phyloP scores from a whole-genome alignment of 2,888 invertebrate genomes.

The Erannis defoliaria region DNA sequence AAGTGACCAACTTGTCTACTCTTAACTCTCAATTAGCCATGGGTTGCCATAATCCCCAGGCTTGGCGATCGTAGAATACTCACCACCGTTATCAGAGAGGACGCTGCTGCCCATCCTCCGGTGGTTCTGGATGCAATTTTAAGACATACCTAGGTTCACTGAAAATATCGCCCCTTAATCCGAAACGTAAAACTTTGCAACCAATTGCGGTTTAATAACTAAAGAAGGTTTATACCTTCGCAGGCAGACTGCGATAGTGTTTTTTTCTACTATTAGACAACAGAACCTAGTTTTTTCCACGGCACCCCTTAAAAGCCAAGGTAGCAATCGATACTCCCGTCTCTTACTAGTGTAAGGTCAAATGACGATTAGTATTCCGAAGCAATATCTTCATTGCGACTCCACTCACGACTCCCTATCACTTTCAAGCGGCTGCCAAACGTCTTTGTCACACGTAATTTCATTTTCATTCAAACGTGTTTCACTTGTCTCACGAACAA shows the following conservation, averaged over 20 bases:
- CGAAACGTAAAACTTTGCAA: too few relatives aligned
- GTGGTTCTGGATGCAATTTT: too few relatives aligned
- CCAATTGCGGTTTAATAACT: too few relatives aligned
- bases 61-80: too few relatives aligned
- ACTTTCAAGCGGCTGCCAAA: constrained; percentile 73
- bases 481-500: constrained; percentile 45
- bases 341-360: constrained; percentile 58
- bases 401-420: constrained; percentile 74
- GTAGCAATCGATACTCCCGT: background rate
- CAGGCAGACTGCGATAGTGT: background rate
- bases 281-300: background rate
- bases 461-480: constrained; percentile 71
- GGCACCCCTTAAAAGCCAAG: background rate
- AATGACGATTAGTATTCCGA: constrained; percentile 67
- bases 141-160: too few relatives aligned
- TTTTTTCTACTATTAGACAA: background rate
- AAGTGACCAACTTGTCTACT: too few relatives aligned
- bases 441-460: constrained; percentile 67
- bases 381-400: constrained; percentile 59
- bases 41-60: too few relatives aligned
- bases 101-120: too few relatives aligned
- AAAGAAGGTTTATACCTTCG: too few relatives aligned
- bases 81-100: too few relatives aligned
- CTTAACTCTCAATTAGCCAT: too few relatives aligned
- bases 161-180: too few relatives aligned